These are phyloP conservation scores for Wasmannia auropunctata DNA, from an alignment of 1,140 invertebrate genomes.

Conservation along the genomic window DNA sequence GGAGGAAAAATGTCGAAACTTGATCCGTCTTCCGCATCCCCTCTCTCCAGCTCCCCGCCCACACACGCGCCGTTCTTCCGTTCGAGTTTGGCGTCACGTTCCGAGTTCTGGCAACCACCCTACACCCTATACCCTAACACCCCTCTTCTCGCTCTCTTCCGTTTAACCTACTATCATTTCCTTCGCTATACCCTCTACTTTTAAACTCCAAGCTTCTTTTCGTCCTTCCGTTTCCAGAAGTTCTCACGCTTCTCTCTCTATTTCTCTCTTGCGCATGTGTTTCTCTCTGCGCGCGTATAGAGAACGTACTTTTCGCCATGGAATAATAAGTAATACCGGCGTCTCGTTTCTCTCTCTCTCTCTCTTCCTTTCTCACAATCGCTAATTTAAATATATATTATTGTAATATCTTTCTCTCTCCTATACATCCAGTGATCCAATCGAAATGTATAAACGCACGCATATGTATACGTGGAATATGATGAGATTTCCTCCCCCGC, in stretches of 20 bases:
- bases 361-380: not conserved
- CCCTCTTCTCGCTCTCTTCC: not conserved
- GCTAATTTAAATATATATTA: constrained; percentile 57
- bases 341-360: not conserved
- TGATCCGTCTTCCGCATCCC: constrained; percentile 17
- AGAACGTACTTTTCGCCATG: not conserved
- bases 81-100: constrained; percentile 40
- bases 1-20: not conserved
- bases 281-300: not conserved
- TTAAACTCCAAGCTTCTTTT: not conserved
- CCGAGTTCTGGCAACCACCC: constrained; percentile 68
- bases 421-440: not conserved
- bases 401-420: constrained; percentile 39
- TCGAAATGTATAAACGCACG: constrained; percentile 38
- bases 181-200: not conserved
- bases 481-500: not conserved
- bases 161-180: not conserved
- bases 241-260: constrained; percentile 45
- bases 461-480: constrained; percentile 23
- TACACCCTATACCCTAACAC: not conserved
- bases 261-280: constrained; percentile 9
- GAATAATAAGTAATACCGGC: not conserved
- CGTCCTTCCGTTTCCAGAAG: not conserved
- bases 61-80: constrained; percentile 14
- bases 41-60: constrained; percentile 18